Conservation (phyloP, 2,797 vertebrate species). For the Leptodactylus fallax region DNA sequence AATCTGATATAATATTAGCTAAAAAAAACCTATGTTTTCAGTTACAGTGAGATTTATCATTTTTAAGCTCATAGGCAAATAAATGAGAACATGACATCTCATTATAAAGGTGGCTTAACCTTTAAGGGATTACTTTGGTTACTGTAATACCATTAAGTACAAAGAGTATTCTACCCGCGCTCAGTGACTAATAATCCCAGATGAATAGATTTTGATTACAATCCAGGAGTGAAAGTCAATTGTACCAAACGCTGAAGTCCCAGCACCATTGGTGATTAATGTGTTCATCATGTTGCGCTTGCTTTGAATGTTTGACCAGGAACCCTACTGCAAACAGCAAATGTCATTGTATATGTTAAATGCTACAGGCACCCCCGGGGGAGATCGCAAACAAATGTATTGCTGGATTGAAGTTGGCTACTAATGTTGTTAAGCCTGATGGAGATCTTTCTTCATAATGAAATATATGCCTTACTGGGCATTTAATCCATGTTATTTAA, state of each 20-base stretch:
- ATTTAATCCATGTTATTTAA: neutral
- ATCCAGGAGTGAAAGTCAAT: slow-evolving; percentile 48
- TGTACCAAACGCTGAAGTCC: neutral
- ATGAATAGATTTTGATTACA: slow-evolving; percentile 57
- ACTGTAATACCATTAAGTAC: slow-evolving; percentile 46
- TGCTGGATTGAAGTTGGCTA: slow-evolving; percentile 27
- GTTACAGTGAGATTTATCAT: neutral
- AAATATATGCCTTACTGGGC: neutral
- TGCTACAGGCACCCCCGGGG: slow-evolving; percentile 5
- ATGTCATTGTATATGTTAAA: slow-evolving; percentile 52
- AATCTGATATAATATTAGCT: neutral
- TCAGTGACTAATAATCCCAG: slow-evolving; percentile 47
- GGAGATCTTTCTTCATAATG: slow-evolving; percentile 6
- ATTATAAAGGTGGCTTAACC: slow-evolving; percentile 1
- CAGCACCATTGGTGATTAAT: slow-evolving; percentile 55
- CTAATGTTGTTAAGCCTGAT: neutral
- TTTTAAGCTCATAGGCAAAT: neutral
- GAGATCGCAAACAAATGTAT: slow-evolving; percentile 39
- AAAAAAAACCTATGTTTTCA: neutral
- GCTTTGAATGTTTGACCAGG: neutral
- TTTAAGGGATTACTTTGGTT: slow-evolving; percentile 57
- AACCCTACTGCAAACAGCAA: neutral
- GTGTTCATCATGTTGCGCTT: slow-evolving; percentile 41
- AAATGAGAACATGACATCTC: slow-evolving; percentile 6
- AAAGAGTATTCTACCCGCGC: neutral